Conservation (phyloP, 2,797 vertebrate species). For the Halcyon chelicuti region DNA sequence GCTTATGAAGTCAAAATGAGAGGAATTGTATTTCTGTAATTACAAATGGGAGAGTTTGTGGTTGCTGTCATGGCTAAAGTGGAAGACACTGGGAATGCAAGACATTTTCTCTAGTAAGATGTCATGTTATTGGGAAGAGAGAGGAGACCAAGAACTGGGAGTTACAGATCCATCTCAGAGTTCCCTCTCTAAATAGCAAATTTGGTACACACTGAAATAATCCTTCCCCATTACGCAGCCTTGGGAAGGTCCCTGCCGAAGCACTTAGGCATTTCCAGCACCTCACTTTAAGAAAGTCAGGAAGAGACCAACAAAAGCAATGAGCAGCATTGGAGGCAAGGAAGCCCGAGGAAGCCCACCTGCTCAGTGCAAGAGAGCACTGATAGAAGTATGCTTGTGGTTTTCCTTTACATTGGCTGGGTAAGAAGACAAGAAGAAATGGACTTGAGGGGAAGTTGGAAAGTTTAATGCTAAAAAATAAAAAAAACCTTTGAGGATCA, state of each 20-base stretch:
- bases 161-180: not conserved
- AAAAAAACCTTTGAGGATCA: not conserved
- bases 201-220: rapidly evolving
- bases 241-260: not conserved
- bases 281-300: not conserved
- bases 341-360: rapidly evolving
- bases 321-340: rapidly evolving
- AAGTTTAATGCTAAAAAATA: not conserved
- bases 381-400: too few relatives aligned
- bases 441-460: not conserved
- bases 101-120: not conserved
- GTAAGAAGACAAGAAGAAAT: not conserved
- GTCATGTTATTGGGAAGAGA: not conserved
- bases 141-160: not conserved
- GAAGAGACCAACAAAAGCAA: not conserved
- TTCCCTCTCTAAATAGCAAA: not conserved
- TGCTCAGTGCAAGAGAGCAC: rapidly evolving
- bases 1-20: not conserved
- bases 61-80: not conserved
- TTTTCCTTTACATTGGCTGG: not conserved
- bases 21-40: not conserved
- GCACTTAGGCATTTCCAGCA: not conserved
- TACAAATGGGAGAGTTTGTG: not conserved
- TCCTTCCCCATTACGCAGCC: not conserved
- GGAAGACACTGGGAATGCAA: not conserved